Base-by-base conservation (phyloP, 2,113 vertebrate genomes). In the Uropsilus gracilis region DNA sequence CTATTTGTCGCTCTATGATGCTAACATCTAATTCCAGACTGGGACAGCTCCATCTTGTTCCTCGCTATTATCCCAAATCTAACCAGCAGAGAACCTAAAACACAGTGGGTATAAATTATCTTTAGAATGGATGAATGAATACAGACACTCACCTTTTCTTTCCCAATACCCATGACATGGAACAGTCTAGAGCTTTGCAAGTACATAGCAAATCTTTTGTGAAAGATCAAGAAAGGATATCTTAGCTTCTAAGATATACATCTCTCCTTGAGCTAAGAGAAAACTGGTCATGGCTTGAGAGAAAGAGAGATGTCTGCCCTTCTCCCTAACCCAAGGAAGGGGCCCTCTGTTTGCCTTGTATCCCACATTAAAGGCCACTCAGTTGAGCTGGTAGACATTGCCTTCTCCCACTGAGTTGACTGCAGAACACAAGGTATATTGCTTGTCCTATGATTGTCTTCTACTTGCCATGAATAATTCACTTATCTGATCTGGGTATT, bases 341-440 rank as follows among this genome's bases (percentile, higher is more conserved):
- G 32, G 17, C 8, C 5, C 3, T 8, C 24, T 0, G 1, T 13
- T 20, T n/a, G 10, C n/a, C 66, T 4, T 0, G 30, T 8, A 20
- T 57, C 53, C 30, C 13, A 16, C 34, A 18, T 4, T 57, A 66
- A 68, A 34, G 61, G 50, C 6, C 12, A 30, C 9, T 6, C 30
- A 5, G 18, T 1, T 8, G 4, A 20, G 0, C 61, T 20, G 11
- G 6, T 8, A 17, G n/a, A 28, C 1, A 0, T 8, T 44, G 18
- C 53, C 37, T 37, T 5, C 34, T 30, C 68, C 55, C 30, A 0
- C 57, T 42, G 8, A 5, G 44, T 6, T 48, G 78, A 53, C 57
- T 71, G 50, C 0, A 14, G 68, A 37, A 39, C 55, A 1, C 61
- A 9, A 42, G 61, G 32, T 42, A 1, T 28, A 20, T 32, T 2